Percentiles rank a stretch among this genome's conserved stretches.
Evolutionary conservation across 2,888 invertebrate species (phyloP).

Genomic region (Philhelius pedissequus): DNA sequence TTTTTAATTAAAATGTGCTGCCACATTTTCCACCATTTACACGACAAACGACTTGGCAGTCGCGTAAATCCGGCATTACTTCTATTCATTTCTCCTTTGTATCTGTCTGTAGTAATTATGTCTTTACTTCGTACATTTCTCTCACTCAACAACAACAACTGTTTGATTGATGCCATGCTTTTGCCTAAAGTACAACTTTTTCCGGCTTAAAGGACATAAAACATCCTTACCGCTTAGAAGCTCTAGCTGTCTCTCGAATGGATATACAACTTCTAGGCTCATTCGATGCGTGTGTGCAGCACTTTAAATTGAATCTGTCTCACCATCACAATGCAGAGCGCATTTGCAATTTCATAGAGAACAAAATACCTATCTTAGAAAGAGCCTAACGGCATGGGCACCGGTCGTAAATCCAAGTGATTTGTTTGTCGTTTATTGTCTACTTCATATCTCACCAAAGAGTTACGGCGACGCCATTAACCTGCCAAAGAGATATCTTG

Average conservation of each 20-base stretch:
- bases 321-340: neutral
- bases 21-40: too few relatives aligned
- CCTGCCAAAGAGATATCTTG: conserved; percentile 47
- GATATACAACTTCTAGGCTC: neutral
- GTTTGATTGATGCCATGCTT: neutral
- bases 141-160: neutral
- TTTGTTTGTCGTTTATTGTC: conserved; percentile 61
- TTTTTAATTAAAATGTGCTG: too few relatives aligned
- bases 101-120: too few relatives aligned
- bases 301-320: conserved; percentile 20
- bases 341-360: neutral
- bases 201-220: neutral
- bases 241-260: neutral
- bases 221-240: neutral
- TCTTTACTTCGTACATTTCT: neutral
- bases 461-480: conserved; percentile 42
- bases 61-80: too few relatives aligned
- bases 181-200: neutral
- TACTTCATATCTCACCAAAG: conserved; percentile 28
- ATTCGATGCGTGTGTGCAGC: neutral
- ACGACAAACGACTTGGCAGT: too few relatives aligned
- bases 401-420: conserved; percentile 56
- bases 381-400: conserved; percentile 10
- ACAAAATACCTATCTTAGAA: neutral
- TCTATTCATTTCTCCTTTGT: too few relatives aligned